Evolutionary conservation across 2,113 vertebrate genomes (phyloP), one percentile per base, ranked within the genome.

Genomic region (Willisornis vidua): DNA sequence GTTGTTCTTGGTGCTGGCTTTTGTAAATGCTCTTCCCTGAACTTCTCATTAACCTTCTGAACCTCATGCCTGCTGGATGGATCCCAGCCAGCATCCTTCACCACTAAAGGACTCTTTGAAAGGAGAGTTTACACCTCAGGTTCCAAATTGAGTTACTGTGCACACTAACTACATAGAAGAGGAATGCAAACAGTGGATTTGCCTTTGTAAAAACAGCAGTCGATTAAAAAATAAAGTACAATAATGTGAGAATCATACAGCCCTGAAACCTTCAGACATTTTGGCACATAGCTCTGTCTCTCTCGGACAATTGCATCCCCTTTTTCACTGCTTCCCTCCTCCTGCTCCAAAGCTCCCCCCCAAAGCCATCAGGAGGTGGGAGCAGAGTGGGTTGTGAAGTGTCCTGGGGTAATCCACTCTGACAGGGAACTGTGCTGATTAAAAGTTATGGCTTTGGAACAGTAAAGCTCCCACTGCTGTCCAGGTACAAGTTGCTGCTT

Each of bases 21-120:
- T 54, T 82, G 73, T 91, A 87, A 93, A 48, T 67, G 82, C 51
- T 96, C 94, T 93, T 90, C 87, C 93, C 95, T 95, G 96, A 96
- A 76, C 92, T 96, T 94, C 90, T 96, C 96, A 97, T 96, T 96
- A 95, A 76, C 85, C 93, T 95, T 77, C 66, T 81, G 86, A 97
- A 81, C 85, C 55, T 57, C 82, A 93, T 92, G 88, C 67, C 94
- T 49, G 67, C 82, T 81, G 93, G 57, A 90, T 76, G 96, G 85
- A 93, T 45, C 59, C 73, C 74, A 94, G 97, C 96, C 97, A 97
- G 92, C 79, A 73, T 26, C 95, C 88, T 97, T 75, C 61, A 48
- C 71, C 73, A 62, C 88, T 91, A 77, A 89, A 85, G 48, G 58
- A 49, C 90, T 96, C 91, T 80, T 88, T 96, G 86, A 81, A 93